Conservation (phyloP, 2,888 invertebrate species). For the Meiosimyza platycephala region DNA sequence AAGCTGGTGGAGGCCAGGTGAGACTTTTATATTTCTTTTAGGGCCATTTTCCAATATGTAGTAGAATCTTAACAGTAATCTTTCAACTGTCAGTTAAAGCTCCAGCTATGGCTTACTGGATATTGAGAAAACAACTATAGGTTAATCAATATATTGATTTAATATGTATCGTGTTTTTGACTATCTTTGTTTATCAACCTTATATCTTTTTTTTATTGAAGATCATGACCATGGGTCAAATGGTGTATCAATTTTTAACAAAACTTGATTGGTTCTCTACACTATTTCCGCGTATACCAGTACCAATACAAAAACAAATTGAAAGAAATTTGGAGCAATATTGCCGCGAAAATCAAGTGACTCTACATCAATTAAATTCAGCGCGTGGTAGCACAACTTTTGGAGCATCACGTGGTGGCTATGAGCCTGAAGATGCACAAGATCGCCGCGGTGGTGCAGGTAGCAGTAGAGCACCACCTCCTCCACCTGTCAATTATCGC, state of each 20-base stretch:
- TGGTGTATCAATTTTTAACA: conserved; percentile 90
- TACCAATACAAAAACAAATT: conserved; percentile 94
- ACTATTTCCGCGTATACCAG: conserved; percentile 97
- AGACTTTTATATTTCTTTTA: conserved; percentile 47
- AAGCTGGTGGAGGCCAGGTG: conserved; percentile 95
- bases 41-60: background rate
- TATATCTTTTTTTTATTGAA: conserved; percentile 40
- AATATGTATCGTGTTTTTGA: too few relatives aligned
- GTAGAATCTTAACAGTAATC: too few relatives aligned
- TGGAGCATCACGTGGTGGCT: conserved; percentile 32
- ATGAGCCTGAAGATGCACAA: conserved; percentile 47
- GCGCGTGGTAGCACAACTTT: conserved; percentile 49
- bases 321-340: conserved; percentile 79
- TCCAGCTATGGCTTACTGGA: too few relatives aligned
- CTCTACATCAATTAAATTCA: conserved; percentile 57
- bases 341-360: conserved; percentile 69
- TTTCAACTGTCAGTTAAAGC: too few relatives aligned
- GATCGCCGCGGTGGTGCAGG: conserved; percentile 52
- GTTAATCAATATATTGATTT: background rate
- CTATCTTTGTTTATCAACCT: background rate
- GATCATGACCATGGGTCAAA: conserved; percentile 89
- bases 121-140: background rate
- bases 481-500: conserved; percentile 50
- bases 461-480: conserved; percentile 42
- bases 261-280: conserved; percentile 99